Evolutionary conservation across 2,797 vertebrate genomes (phyloP), one percentile per base, ranked within the genome.

Genomic region (Artibeus jamaicensis): DNA sequence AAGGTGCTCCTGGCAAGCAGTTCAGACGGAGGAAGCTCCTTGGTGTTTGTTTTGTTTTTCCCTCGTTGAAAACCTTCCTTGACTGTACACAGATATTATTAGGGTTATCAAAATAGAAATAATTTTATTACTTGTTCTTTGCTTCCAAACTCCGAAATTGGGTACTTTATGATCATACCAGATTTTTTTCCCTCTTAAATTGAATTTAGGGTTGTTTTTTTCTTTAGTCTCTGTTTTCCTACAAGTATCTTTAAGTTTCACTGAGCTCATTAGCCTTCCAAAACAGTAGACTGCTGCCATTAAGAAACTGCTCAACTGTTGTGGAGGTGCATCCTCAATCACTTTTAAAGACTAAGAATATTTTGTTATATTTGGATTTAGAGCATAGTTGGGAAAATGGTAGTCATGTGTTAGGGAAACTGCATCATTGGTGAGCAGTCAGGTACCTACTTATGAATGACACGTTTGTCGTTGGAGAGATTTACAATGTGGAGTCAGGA

Each of bases 381-480:
- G n/a, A 78, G 24, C 34, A 12, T 73, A 37, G 77, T 44, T 83
- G 55, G 65, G 34, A 68, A 94, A 92, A 53, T 73, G 65, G 83
- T 79, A 83, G 70, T 91, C 89, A 5, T 48, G 50, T 73, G 82
- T 97, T 92, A 76, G 44, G 85, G 48, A 44, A 90, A 76, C 67
- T 53, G 9, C 67, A 3, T 67, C 3, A 2, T 14, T 73, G 55
- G 85, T 86, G 77, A 48, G 77, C 83, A 84, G 44, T 94, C 57
- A 83, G 44, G 57, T 92, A 91, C 76, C 65, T 95, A 65, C 44
- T 91, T 57, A 89, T 88, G 93, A 95, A 86, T 89, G 88, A 92
- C 88, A 94, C 32, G 53, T 68, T 89, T 68, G 82, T 82, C 89
- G 93, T 89, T 86, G 70, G 57, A 85, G 73, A 86, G 76, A 57